Evolutionary conservation across 2,113 vertebrate genomes (phyloP).

Genomic region (Labeo catla): DNA sequence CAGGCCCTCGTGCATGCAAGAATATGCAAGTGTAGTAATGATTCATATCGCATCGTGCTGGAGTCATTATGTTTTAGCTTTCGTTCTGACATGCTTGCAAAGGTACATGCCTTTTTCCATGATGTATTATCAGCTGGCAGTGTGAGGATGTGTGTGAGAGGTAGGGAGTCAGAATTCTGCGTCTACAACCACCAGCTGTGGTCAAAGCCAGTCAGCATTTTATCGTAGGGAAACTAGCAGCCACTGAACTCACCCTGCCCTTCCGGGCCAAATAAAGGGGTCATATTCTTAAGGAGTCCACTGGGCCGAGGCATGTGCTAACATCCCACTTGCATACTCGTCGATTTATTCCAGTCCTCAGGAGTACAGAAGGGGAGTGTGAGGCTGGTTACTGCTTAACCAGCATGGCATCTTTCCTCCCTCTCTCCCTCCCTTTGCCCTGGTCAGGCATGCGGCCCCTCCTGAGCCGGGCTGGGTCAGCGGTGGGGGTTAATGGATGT

Average conservation of each 20-base stretch:
- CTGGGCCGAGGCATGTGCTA: slow-evolving; percentile 2
- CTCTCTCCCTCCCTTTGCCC: slow-evolving; percentile 21
- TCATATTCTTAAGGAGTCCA: slow-evolving; percentile 56
- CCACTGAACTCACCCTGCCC: slow-evolving; percentile 55
- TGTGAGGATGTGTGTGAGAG: slow-evolving; percentile 27
- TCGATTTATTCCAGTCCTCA: slow-evolving; percentile 71
- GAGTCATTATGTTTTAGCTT: slow-evolving; percentile 46
- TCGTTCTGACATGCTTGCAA: slow-evolving; percentile 49
- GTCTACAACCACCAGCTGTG: slow-evolving; percentile 37
- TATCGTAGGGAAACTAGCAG: slow-evolving; percentile 45
- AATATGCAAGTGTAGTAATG: slow-evolving; percentile 30
- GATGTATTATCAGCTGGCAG: slow-evolving; percentile 59
- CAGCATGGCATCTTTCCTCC: slow-evolving; percentile 48
- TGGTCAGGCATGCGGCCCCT: slow-evolving; percentile 41
- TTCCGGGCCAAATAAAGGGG: slow-evolving; percentile 56
- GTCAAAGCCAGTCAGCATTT: slow-evolving; percentile 50
- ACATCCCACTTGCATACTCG: slow-evolving; percentile 68
- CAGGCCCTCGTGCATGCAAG: neutral
- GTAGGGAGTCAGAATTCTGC: slow-evolving; percentile 8
- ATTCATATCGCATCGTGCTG: slow-evolving; percentile 19
- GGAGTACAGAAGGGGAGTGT: slow-evolving; percentile 62
- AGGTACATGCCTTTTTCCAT: slow-evolving; percentile 66
- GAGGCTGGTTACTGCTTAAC: slow-evolving; percentile 55
- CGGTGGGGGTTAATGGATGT: slow-evolving; percentile 38
- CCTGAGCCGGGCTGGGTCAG: slow-evolving; percentile 32